These are phyloP conservation scores for Adrianichthys oophorus DNA, from an alignment of 2,797 vertebrate genomes.

Conservation along the genomic window DNA sequence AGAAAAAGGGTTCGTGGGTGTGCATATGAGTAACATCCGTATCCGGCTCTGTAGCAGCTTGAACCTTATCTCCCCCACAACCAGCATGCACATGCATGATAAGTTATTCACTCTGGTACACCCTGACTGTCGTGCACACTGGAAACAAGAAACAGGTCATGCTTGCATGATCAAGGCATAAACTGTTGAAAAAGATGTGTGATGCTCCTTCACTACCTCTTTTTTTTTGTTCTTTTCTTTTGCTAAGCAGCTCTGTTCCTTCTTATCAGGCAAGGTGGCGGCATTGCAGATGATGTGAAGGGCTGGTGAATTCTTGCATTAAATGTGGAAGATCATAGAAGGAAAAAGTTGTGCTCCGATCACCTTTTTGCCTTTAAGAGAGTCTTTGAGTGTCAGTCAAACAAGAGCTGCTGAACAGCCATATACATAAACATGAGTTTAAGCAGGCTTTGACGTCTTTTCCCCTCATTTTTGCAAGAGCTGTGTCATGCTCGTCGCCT, in stretches of 20 bases:
- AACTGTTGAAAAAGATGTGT: constrained; percentile 6
- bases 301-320: constrained; percentile 6
- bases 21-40: constrained; percentile 6
- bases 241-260: constrained; percentile 3
- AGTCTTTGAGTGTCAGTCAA: constrained; percentile 52
- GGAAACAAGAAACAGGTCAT: neutral
- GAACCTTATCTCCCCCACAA: constrained; percentile 26
- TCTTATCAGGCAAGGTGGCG: constrained; percentile 3
- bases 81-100: constrained; percentile 9
- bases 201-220: neutral
- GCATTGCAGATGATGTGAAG: constrained; percentile 8
- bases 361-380: constrained; percentile 31
- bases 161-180: constrained; percentile 7
- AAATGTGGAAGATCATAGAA: constrained; percentile 14
- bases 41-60: neutral
- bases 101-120: constrained; percentile 12
- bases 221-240: neutral
- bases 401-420: constrained; percentile 20
- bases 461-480: constrained; percentile 28
- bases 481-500: constrained; percentile 61
- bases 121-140: constrained; percentile 1
- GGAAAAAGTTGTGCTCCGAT: constrained; percentile 9
- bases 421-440: constrained; percentile 69
- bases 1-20: neutral
- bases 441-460: constrained; percentile 31